These are phyloP conservation scores for Apostichopus leukothele DNA, from an alignment of 53 echinoderm and acorn worm genomes.

Conservation along the genomic window DNA sequence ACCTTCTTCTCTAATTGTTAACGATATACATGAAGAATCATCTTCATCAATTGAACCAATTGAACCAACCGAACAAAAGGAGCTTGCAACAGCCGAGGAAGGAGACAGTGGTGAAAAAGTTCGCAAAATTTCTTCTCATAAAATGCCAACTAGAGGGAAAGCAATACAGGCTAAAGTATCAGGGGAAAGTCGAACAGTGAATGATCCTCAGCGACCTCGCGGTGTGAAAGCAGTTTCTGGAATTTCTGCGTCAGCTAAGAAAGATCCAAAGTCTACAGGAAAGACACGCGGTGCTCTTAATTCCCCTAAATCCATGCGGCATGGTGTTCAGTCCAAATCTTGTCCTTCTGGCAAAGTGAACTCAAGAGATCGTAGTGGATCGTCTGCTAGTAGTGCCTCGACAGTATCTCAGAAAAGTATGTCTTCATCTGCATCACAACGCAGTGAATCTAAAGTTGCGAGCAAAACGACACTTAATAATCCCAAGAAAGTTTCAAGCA, in stretches of 20 bases:
- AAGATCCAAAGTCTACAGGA: neutral
- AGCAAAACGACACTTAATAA: neutral
- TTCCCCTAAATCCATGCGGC: neutral
- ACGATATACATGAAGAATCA: neutral
- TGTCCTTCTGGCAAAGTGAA: neutral
- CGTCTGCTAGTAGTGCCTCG: conserved; percentile 53
- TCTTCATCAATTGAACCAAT: neutral
- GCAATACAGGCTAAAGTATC: neutral
- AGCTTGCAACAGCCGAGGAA: neutral
- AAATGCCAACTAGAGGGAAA: conserved; percentile 21
- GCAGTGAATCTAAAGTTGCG: conserved; percentile 41
- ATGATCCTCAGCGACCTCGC: conserved; percentile 23
- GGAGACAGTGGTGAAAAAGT: neutral
- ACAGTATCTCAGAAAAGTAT: conserved; percentile 46
- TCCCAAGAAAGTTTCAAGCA: neutral
- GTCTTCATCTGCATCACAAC: conserved; percentile 35
- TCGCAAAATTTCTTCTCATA: conserved; percentile 16
- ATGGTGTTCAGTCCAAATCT: neutral
- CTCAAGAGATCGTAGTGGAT: conserved; percentile 42
- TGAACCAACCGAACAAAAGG: neutral
- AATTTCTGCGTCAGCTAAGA: neutral
- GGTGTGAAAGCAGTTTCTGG: conserved; percentile 1
- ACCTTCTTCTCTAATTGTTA: neutral
- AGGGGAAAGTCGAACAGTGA: neutral
- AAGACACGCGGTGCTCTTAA: neutral